A percentile compares a stretch with the other conserved stretches of the same genome.
Evolutionary conservation across 1,140 invertebrate genomes (phyloP).

Genomic region (Prorops nasuta): DNA sequence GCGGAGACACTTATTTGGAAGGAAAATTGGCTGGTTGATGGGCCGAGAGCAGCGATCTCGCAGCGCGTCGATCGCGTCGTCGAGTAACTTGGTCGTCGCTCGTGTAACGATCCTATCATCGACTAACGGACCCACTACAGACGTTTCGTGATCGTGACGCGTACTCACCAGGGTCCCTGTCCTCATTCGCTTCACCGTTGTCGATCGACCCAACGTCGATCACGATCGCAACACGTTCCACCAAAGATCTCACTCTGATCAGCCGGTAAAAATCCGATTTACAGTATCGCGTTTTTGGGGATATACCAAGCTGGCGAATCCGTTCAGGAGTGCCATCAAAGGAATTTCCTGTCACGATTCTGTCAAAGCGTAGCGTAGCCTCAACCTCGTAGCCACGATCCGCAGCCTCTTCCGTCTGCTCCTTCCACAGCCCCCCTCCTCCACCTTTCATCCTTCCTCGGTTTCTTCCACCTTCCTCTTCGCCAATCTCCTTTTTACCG

Average conservation of each 20-base stretch:
- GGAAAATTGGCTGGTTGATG: no score
- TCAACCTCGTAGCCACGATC: not conserved
- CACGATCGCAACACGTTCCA: constrained; percentile 36
- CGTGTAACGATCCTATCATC: constrained; percentile 47
- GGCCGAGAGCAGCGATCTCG: no score
- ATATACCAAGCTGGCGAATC: constrained; percentile 2
- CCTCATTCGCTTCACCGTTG: constrained; percentile 17
- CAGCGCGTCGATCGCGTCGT: no score
- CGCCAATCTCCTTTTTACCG: no score
- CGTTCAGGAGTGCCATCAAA: constrained; percentile 16
- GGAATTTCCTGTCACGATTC: constrained; percentile 32
- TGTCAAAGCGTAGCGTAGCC: constrained; percentile 36
- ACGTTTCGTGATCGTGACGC: constrained; percentile 47
- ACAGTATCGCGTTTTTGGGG: constrained; percentile 25
- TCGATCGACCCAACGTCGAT: constrained; percentile 31
- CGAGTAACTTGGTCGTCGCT: no score
- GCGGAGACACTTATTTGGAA: no score
- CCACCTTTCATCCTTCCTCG: not conserved
- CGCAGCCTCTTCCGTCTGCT: not conserved
- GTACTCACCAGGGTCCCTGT: constrained; percentile 22
- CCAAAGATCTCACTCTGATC: constrained; percentile 19
- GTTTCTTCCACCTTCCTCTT: no score
- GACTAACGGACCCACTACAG: constrained; percentile 42
- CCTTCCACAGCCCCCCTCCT: constrained; percentile 1
- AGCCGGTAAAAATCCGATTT: constrained; percentile 31